Evolutionary conservation across 1,140 invertebrate species (phyloP).

Genomic region (Pogonomyrmex barbatus): DNA sequence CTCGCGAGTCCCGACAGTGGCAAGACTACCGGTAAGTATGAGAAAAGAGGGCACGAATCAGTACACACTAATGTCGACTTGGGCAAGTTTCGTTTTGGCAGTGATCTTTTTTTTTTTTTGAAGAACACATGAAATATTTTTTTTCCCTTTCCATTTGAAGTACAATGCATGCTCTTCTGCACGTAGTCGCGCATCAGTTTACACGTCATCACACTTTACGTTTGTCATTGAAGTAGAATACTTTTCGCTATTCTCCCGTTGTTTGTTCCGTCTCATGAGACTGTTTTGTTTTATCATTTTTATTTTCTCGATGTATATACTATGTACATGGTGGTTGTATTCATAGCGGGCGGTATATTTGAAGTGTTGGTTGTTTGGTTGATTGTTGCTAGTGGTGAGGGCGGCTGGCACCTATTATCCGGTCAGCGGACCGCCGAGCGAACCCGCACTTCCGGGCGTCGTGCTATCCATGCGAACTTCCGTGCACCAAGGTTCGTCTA

Average conservation of each 20-base stretch:
- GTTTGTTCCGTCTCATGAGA: constrained; percentile 35
- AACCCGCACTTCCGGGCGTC: constrained; percentile 86
- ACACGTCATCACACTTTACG: constrained; percentile 39
- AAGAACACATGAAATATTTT: constrained; percentile 36
- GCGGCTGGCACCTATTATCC: constrained; percentile 97
- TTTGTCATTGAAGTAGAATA: constrained; percentile 54
- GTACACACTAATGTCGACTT: constrained; percentile 65
- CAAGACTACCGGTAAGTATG: constrained; percentile 85
- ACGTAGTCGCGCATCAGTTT: constrained; percentile 76
- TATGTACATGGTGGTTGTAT: constrained; percentile 78
- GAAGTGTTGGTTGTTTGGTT: constrained; percentile 87
- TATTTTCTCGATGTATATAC: constrained; percentile 65
- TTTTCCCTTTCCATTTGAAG: neutral
- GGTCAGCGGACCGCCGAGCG: constrained; percentile 90
- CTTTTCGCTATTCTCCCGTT: constrained; percentile 31
- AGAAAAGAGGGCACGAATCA: constrained; percentile 33
- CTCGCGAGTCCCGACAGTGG: constrained; percentile 79
- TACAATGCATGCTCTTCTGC: constrained; percentile 75
- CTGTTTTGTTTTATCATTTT: constrained; percentile 32
- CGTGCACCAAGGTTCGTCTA: constrained; percentile 86
- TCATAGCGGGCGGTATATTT: constrained; percentile 85
- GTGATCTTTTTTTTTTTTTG: constrained; percentile 59
- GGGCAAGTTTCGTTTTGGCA: constrained; percentile 75
- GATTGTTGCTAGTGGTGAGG: constrained; percentile 94
- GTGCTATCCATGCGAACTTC: constrained; percentile 87